Evolutionary conservation across 2,113 vertebrate species (phyloP), one percentile per base, ranked within the genome.

Genomic region (Poeciliopsis retropinna): DNA sequence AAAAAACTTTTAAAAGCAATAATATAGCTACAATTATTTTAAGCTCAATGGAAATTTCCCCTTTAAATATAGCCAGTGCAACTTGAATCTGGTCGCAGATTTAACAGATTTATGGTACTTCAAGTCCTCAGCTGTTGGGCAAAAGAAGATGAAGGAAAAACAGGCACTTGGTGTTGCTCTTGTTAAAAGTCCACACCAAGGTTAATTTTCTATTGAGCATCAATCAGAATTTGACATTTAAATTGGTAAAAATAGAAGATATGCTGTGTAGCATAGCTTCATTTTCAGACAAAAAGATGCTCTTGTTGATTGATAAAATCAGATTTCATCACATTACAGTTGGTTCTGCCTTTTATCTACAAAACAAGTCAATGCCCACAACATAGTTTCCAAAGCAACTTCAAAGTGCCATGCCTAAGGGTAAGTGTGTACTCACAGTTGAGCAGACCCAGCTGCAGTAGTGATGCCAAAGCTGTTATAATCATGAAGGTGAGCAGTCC

Each of bases 401-500:
- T 57, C 51, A 57, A 57, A 57, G 22, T 57, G 44, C 51, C 51
- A 54, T 22, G 14, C 30, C 8, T 19, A 1, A 10, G 62, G 14
- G 14, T 64, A 44, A 60, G 25, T 41, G 28, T 15, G 34, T 41
- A 96, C 97, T 97, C 83, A 99, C 97, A 84, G 94, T 98, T 98
- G 69, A 99, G 96, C 67, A 99, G 93, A 44, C 98, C 98, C 5
- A 99, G 95, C 92, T 98, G 97, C 31, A 99, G 94, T 22, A 99
- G 95, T 0, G 97, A 98, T 2, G 97, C 98, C 84, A 99, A 91
- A 4, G 97, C 98, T 0, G 98, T 99, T 30, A 99, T 94, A 80
- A 99, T 99, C 97, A 98, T 98, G 92, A 99, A 98, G 72, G 97
- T 95, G 72, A 99, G 95, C 71, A 99, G 94, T 2, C 97, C 97